These are phyloP conservation scores for Eospalax fontanierii DNA, from an alignment of 2,797 vertebrate genomes.

Conservation along the genomic window DNA sequence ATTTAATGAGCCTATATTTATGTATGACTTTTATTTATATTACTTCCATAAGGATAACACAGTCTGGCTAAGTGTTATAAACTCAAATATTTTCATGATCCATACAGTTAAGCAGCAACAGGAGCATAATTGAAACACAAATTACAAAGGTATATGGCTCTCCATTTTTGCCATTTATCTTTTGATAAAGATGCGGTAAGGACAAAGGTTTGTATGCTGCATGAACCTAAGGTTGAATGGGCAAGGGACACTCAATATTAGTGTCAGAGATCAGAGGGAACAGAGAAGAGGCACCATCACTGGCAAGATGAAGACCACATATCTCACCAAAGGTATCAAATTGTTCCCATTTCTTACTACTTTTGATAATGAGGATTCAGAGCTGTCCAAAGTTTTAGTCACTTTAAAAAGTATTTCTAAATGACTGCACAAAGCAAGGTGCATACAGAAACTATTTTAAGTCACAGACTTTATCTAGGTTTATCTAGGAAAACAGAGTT, in stretches of 20 bases:
- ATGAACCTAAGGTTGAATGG: background rate
- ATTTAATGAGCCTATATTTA: background rate
- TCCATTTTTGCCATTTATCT: background rate
- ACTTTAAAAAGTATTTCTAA: slow-evolving; percentile 15
- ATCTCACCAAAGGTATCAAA: background rate
- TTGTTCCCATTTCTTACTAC: background rate
- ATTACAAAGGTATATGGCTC: background rate
- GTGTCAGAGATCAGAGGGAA: background rate
- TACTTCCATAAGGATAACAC: accelerated
- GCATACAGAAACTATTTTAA: background rate
- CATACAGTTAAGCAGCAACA: background rate
- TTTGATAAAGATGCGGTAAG: background rate
- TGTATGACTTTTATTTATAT: background rate
- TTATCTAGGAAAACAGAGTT: background rate
- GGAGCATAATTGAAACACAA: background rate
- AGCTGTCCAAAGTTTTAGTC: background rate
- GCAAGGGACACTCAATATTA: background rate
- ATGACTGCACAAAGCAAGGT: background rate
- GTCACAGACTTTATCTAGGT: background rate
- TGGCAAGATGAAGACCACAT: background rate
- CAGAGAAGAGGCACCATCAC: background rate
- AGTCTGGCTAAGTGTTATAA: background rate
- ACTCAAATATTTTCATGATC: background rate
- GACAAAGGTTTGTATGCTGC: background rate
- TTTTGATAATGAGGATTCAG: background rate